These are phyloP conservation scores for Typhlichthys eigenmanni DNA, from an alignment of 2,797 vertebrate genomes.

Conservation along the genomic window DNA sequence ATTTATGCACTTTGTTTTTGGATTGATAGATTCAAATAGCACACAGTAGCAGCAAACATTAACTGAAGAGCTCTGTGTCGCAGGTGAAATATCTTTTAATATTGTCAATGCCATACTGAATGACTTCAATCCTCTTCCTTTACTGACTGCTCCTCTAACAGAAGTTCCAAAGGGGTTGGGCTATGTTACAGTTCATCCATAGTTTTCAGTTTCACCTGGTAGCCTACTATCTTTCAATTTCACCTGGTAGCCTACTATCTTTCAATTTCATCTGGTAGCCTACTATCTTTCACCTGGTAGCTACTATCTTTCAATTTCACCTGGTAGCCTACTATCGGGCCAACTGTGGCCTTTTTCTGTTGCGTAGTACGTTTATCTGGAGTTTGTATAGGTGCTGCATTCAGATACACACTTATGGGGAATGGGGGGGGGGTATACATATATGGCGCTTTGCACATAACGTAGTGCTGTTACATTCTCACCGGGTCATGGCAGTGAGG, in stretches of 20 bases:
- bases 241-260: not conserved
- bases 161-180: not conserved
- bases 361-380: not conserved
- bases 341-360: not conserved
- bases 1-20: too few relatives aligned
- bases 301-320: not conserved
- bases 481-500: conserved; percentile 69
- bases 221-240: not conserved
- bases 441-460: conserved; percentile 56
- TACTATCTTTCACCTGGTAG: not conserved
- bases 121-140: conserved; percentile 20
- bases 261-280: not conserved
- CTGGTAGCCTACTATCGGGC: not conserved
- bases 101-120: not conserved
- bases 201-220: not conserved
- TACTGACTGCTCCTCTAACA: not conserved
- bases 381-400: conserved; percentile 3
- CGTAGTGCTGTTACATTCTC: conserved; percentile 75
- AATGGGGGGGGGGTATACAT: conserved; percentile 16
- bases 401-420: conserved; percentile 1
- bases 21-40: too few relatives aligned
- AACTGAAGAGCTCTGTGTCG: too few relatives aligned
- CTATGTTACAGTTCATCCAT: conserved; percentile 15
- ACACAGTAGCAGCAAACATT: too few relatives aligned
- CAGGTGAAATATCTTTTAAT: too few relatives aligned